phyloP scores from a whole-genome alignment of 2,113 vertebrate genomes.

The Bungarus multicinctus region DNA sequence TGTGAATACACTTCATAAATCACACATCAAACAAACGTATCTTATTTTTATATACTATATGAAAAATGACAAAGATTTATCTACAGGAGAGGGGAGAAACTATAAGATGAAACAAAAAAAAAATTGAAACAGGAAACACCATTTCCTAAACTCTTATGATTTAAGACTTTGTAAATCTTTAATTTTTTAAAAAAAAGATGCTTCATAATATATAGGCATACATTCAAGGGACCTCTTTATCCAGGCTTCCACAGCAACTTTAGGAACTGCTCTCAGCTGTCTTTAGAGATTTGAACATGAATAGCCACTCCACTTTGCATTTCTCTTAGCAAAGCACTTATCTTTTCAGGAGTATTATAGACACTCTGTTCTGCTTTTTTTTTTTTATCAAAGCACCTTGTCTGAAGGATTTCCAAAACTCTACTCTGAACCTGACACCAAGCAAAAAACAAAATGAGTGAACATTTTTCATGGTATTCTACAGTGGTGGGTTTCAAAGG shows the following conservation, averaged over 20 bases:
- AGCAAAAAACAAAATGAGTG: not conserved
- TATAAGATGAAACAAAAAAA: not conserved
- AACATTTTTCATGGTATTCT: not conserved
- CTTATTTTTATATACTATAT: conserved; percentile 27
- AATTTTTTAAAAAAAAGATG: not conserved
- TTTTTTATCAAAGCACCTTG: not conserved
- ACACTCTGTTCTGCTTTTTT: not conserved
- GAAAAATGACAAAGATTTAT: conserved; percentile 32
- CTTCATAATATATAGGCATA: not conserved
- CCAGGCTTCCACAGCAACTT: not conserved
- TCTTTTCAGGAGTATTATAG: not conserved
- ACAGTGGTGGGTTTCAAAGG: not conserved
- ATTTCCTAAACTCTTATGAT: not conserved
- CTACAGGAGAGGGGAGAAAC: not conserved
- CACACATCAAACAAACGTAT: conserved; percentile 36
- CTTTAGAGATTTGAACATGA: not conserved
- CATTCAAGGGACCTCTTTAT: not conserved
- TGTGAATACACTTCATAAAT: conserved; percentile 17
- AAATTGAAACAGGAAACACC: not conserved
- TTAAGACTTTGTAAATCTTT: not conserved
- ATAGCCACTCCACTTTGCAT: not conserved
- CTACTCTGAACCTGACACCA: not conserved
- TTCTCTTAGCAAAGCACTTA: not conserved
- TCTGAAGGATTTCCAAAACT: not conserved
- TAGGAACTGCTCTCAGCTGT: not conserved